Conservation (phyloP, 2,113 vertebrate genomes). For the Tautogolabrus adspersus region DNA sequence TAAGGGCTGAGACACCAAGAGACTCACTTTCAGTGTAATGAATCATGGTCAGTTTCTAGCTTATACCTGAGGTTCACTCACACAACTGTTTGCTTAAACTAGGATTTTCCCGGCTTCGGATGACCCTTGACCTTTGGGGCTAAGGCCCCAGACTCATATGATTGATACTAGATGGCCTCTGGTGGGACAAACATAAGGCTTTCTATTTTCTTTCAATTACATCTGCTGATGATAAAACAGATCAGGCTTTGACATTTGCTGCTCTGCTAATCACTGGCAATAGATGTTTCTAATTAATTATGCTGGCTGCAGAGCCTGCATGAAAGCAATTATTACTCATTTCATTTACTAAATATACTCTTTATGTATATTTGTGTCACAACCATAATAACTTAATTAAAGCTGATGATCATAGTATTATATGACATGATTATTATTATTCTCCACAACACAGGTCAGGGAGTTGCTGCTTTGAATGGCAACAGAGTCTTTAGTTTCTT, state of each 20-base stretch:
- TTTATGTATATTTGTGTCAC: conserved; percentile 50
- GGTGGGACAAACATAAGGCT: conserved; percentile 19
- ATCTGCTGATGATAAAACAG: conserved; percentile 62
- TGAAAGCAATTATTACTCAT: conserved; percentile 60
- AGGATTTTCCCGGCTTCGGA: not conserved
- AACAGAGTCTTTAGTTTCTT: conserved; percentile 17
- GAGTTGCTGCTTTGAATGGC: conserved; percentile 29
- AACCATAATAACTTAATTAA: conserved; percentile 48
- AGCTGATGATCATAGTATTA: conserved; percentile 30
- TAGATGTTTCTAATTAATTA: conserved; percentile 72
- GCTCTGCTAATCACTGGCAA: conserved; percentile 67
- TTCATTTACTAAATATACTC: conserved; percentile 45
- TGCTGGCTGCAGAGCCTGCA: conserved; percentile 48
- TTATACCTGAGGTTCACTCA: conserved; percentile 42
- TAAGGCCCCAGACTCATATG: conserved; percentile 40
- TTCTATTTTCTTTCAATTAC: conserved; percentile 74
- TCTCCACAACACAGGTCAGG: not conserved
- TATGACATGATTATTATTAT: not conserved
- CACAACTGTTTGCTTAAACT: conserved; percentile 44
- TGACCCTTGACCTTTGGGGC: conserved; percentile 30
- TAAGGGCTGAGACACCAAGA: conserved; percentile 7
- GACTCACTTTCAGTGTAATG: conserved; percentile 43
- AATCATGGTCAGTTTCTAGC: conserved; percentile 60
- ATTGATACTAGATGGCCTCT: conserved; percentile 50
- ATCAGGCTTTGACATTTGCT: conserved; percentile 67